Evolutionary conservation across 2,113 vertebrate genomes (phyloP).

Genomic region (Odontesthes bonariensis): DNA sequence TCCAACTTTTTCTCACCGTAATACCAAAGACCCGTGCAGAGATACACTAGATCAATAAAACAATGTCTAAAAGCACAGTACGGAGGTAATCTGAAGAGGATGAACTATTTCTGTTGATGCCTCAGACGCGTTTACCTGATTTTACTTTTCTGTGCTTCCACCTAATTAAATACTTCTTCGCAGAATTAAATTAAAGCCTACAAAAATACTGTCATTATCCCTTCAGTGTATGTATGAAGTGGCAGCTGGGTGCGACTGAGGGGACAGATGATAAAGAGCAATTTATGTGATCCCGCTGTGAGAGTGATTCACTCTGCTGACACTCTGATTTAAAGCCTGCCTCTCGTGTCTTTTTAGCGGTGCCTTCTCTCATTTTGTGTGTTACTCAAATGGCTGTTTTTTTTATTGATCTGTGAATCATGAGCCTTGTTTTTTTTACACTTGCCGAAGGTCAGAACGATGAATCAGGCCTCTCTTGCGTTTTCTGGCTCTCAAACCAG

Average conservation of each 20-base stretch:
- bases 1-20: too few relatives aligned
- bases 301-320: constrained; percentile 45
- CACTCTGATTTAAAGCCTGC: constrained; percentile 38
- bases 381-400: constrained; percentile 20
- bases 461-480: constrained; percentile 48
- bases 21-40: too few relatives aligned
- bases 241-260: constrained; percentile 13
- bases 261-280: constrained; percentile 29
- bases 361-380: constrained; percentile 19
- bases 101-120: neutral
- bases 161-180: neutral
- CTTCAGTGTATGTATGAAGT: neutral
- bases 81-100: too few relatives aligned
- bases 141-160: neutral
- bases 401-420: constrained; percentile 58
- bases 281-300: constrained; percentile 30
- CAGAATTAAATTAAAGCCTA: neutral
- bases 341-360: constrained; percentile 15
- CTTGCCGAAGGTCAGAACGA: constrained; percentile 55
- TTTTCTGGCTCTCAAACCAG: constrained; percentile 20
- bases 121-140: neutral
- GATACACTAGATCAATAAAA: too few relatives aligned
- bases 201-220: constrained; percentile 11
- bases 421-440: constrained; percentile 42
- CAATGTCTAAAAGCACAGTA: too few relatives aligned